Evolutionary conservation across 1,140 invertebrate genomes (phyloP), one percentile per base, ranked within the genome.

Genomic region (Himalopsyche phryganea): DNA sequence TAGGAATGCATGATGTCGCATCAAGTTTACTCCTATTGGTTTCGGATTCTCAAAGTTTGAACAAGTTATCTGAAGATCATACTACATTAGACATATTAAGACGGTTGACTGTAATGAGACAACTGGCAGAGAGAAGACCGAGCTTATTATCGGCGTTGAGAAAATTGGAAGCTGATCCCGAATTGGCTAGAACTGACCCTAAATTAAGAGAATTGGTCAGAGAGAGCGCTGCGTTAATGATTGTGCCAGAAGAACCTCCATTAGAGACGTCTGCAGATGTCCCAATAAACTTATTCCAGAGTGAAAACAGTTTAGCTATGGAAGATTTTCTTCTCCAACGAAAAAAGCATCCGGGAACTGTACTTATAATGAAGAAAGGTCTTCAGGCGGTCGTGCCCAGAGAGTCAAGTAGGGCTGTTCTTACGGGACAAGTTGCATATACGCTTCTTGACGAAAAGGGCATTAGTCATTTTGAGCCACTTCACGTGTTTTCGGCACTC

Each of bases 381-480:
- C 65, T 88, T n/a, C 87, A 91, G 68, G 85, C 85, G 0, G 86
- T 91, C 1, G 83, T 91, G 14, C 89, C 89, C 0, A 78, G 85
- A 36, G 87, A 90, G 69, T 85, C 85, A 0, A 82, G 87, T 36
- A 78, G 85, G 17, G 83, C 82, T 14, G 87, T 91, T 6, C 71
- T 90, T 4, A 87, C 85, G 1, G 89, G 89, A 11, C 78, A 88
- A 71, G 82, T 89, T 1, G 81, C 87, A 2, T 91, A 90, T 63
- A 85, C 86, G 2, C 81, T 91, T 2, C 75, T 91, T 0, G 88
- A 90, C 66, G 88, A 91, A 68, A 82, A 81, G 60, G 89, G 89
- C 15, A 82, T 90, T 18, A 83, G 82, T 51, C 84, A 86, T 70
- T 90, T 91, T 67, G 87, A 90, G 67, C 87, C 88, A 0, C 68